These are phyloP conservation scores for Mallateleia sp. DNA, from an alignment of 2,888 invertebrate species.

Conservation along the genomic window DNA sequence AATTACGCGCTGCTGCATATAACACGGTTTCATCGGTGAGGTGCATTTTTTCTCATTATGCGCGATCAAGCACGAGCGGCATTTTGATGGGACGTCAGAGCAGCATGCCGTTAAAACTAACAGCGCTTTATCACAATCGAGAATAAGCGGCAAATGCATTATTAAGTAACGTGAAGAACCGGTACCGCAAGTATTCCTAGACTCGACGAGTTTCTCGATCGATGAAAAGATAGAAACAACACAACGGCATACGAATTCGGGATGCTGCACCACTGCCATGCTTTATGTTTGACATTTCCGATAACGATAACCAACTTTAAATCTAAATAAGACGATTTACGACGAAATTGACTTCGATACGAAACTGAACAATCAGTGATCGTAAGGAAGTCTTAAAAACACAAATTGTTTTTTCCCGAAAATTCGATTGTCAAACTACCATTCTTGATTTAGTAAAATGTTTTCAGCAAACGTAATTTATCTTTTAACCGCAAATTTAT, in stretches of 20 bases:
- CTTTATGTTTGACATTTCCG: slow-evolving; percentile 26
- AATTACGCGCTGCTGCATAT: no score
- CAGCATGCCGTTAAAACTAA: slow-evolving; percentile 49
- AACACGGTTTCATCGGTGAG: slow-evolving; percentile 13
- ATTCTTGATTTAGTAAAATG: no score
- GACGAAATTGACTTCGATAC: slow-evolving; percentile 13
- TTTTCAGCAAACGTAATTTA: no score
- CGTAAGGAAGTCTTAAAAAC: neutral
- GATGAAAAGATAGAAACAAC: slow-evolving; percentile 49
- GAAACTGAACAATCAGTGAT: neutral
- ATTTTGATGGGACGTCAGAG: slow-evolving; percentile 55
- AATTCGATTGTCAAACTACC: no score
- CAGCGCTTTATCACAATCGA: slow-evolving; percentile 60
- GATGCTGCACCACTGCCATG: slow-evolving; percentile 32
- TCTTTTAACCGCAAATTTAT: no score
- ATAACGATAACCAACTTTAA: slow-evolving; percentile 7
- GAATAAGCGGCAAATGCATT: slow-evolving; percentile 58
- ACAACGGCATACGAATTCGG: slow-evolving; percentile 32
- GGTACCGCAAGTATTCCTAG: slow-evolving; percentile 54
- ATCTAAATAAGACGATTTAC: slow-evolving; percentile 27
- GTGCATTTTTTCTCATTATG: slow-evolving; percentile 39
- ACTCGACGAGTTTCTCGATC: slow-evolving; percentile 59
- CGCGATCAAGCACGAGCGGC: slow-evolving; percentile 22
- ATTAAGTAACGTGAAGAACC: slow-evolving; percentile 59
- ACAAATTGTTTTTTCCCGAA: neutral